A percentile compares a stretch with the other conserved stretches of the same genome.
Conservation (phyloP, 2,797 vertebrate species). For the Astyanax mexicanus region DNA sequence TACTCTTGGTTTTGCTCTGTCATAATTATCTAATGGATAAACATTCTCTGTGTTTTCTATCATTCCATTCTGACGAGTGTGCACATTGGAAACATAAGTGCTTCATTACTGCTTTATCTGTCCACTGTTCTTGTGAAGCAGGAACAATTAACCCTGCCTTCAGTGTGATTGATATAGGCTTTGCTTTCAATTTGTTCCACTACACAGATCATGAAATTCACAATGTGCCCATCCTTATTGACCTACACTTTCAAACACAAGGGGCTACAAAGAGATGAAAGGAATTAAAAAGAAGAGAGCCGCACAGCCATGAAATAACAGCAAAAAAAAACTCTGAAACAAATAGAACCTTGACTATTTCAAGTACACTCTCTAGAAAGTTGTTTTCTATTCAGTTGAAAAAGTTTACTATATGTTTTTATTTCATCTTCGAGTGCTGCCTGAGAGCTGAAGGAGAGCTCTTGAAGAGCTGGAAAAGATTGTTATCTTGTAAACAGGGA, state of each 20-base stretch:
- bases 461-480: conserved; percentile 33
- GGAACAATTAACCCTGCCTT: conserved; percentile 96
- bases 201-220: conserved; percentile 96
- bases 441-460: conserved; percentile 46
- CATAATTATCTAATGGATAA: conserved; percentile 68
- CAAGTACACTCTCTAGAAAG: conserved; percentile 72
- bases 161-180: conserved; percentile 97
- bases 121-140: conserved; percentile 87
- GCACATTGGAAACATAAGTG: conserved; percentile 87
- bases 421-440: conserved; percentile 21
- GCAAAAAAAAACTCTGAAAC: conserved; percentile 42
- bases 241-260: conserved; percentile 73
- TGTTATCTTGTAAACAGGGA: conserved; percentile 44
- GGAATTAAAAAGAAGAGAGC: conserved; percentile 83
- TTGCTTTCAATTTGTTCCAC: conserved; percentile 99
- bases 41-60: conserved; percentile 75
- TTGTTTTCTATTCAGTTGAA: conserved; percentile 59
- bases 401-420: conserved; percentile 49
- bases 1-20: conserved; percentile 55
- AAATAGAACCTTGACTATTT: conserved; percentile 71
- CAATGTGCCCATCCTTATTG: conserved; percentile 93
- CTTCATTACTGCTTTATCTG: conserved; percentile 94
- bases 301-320: conserved; percentile 82
- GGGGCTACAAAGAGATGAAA: conserved; percentile 86
- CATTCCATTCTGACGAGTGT: conserved; percentile 84